Percentiles rank a stretch among this genome's conserved stretches.
Evolutionary conservation across 2,797 vertebrate species (phyloP).

Genomic region (Phrynocephalus vlangalii): DNA sequence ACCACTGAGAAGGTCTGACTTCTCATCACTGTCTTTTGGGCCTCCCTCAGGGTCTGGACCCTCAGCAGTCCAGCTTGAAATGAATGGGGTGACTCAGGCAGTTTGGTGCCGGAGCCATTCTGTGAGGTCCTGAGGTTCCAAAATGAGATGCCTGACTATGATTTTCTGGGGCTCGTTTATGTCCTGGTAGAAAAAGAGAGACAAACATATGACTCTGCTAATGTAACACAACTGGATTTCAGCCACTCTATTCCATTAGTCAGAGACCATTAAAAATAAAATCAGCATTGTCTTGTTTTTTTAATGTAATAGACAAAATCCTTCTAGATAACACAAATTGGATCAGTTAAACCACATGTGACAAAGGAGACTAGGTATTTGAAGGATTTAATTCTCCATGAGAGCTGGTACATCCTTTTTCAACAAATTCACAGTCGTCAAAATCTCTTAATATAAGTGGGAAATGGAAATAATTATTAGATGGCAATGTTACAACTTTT

Average conservation of each 20-base stretch:
- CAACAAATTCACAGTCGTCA: constrained; percentile 38
- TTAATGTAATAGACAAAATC: not conserved
- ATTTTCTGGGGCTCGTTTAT: no score
- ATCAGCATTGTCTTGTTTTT: not conserved
- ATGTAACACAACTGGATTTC: not conserved
- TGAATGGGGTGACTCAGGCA: no score
- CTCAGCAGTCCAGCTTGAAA: no score
- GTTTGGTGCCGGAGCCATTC: no score
- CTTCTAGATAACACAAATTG: not conserved
- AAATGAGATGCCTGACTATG: no score
- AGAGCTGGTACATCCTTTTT: constrained; percentile 48
- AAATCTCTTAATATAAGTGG: not conserved
- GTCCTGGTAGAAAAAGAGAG: no score
- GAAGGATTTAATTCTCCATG: constrained; percentile 42
- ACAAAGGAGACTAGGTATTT: not conserved
- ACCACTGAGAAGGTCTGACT: no score
- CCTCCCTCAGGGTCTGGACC: no score
- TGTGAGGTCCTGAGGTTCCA: no score
- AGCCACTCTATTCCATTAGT: not conserved
- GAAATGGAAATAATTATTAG: not conserved
- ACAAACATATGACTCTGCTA: no score
- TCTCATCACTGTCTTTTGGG: no score
- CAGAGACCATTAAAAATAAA: no score
- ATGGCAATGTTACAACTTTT: not conserved
- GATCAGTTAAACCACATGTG: not conserved